Evolutionary conservation across 2,797 vertebrate species (phyloP).

Genomic region (Anableps anableps): DNA sequence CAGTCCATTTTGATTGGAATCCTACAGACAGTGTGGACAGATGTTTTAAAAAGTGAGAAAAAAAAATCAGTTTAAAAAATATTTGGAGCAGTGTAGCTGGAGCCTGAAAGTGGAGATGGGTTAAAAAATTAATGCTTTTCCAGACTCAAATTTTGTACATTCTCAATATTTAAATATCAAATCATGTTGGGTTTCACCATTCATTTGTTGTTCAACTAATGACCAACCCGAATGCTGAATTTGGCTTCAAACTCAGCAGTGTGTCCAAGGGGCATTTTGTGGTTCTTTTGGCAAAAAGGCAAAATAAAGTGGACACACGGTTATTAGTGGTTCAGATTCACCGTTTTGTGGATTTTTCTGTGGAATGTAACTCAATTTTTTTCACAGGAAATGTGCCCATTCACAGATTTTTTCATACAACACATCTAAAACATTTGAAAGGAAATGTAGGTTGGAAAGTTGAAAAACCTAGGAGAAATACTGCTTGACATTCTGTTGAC

Average conservation of each 20-base stretch:
- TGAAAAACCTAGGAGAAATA: no score
- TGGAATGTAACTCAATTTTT: background rate
- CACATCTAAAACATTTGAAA: no score
- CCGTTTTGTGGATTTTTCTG: background rate
- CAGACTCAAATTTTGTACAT: background rate
- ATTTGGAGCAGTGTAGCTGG: background rate
- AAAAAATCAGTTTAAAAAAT: background rate
- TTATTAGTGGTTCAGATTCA: background rate
- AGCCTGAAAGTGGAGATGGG: background rate
- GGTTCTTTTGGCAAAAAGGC: background rate
- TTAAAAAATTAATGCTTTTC: background rate
- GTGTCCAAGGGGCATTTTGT: background rate
- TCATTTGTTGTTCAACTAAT: background rate
- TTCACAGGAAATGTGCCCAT: no score
- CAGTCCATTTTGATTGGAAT: slow-evolving; percentile 1
- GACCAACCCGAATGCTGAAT: background rate
- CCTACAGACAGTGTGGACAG: slow-evolving; percentile 1
- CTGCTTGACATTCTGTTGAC: no score
- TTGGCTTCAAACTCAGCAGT: background rate
- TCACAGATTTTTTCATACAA: no score
- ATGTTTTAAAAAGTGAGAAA: background rate
- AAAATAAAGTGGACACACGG: background rate
- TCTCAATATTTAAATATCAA: background rate
- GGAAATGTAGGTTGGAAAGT: no score
- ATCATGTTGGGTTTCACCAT: background rate